A percentile compares a stretch with the other conserved stretches of the same genome.
Conservation (phyloP, 1,140 invertebrate genomes). For the Leptinotarsa lineolata region DNA sequence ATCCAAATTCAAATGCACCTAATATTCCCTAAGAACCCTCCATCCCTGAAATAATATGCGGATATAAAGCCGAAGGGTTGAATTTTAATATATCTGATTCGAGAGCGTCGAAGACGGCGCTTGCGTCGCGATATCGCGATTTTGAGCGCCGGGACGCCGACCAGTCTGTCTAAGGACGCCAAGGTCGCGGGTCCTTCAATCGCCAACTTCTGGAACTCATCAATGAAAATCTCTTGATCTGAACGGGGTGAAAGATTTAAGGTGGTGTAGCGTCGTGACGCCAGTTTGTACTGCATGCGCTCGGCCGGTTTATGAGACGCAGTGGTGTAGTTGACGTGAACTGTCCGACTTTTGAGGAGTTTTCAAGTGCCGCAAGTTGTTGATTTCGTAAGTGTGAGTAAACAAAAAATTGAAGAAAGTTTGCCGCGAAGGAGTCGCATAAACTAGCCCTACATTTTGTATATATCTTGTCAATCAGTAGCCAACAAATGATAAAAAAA, state of each 20-base stretch:
- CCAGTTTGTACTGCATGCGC: no score
- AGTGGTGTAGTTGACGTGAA: no score
- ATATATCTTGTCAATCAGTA: no score
- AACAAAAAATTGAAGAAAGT: no score
- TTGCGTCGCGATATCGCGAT: constrained; percentile 39
- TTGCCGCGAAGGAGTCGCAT: no score
- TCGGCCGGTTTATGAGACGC: no score
- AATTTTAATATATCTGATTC: constrained; percentile 9
- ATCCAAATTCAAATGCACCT: not conserved
- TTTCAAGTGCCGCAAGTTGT: no score
- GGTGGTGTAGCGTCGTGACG: not conserved
- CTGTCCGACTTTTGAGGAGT: no score
- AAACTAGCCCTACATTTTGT: no score
- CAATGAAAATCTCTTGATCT: not conserved
- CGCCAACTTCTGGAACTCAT: not conserved
- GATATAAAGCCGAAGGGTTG: not conserved
- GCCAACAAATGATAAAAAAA: no score
- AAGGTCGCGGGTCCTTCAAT: constrained; percentile 39
- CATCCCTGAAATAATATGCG: not conserved
- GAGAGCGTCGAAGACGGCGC: constrained; percentile 34
- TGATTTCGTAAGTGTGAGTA: no score
- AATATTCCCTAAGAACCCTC: not conserved
- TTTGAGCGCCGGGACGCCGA: constrained; percentile 41
- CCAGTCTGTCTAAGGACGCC: constrained; percentile 48
- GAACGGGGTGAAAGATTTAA: not conserved